A percentile compares a stretch with the other conserved stretches of the same genome.
phyloP scores from a whole-genome alignment of 2,888 invertebrate genomes.

The Ditylenchus weischeri region DNA sequence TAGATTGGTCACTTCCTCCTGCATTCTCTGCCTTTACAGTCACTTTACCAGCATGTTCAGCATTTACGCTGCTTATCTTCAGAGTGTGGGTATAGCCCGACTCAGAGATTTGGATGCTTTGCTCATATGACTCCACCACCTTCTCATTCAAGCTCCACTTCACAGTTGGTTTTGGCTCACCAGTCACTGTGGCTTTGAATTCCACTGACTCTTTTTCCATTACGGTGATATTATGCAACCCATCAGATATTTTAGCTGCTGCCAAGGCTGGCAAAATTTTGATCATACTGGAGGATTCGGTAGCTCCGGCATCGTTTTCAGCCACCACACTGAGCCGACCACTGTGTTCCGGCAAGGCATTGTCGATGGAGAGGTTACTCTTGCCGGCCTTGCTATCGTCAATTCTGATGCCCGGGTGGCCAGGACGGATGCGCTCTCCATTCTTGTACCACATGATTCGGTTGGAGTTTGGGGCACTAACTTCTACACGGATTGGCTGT shows the following conservation, averaged over 20 bases:
- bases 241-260: constrained; percentile 35
- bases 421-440: constrained; percentile 40
- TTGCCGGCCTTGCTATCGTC: constrained; percentile 33
- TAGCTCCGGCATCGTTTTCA: constrained; percentile 45
- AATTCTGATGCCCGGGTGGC: not conserved
- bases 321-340: constrained; percentile 42
- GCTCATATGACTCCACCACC: constrained; percentile 12
- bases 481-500: constrained; percentile 46
- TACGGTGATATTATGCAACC: constrained; percentile 34
- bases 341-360: constrained; percentile 71
- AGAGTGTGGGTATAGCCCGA: constrained; percentile 8
- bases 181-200: constrained; percentile 38
- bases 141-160: constrained; percentile 54
- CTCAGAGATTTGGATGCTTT: constrained; percentile 17
- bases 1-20: constrained; percentile 40
- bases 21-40: constrained; percentile 47
- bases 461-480: constrained; percentile 63
- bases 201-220: constrained; percentile 29
- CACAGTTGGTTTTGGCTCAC: constrained; percentile 52
- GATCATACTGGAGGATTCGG: constrained; percentile 30
- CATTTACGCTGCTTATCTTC: constrained; percentile 35
- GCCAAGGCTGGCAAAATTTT: constrained; percentile 9
- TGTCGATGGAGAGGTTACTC: constrained; percentile 70
- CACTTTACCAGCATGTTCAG: constrained; percentile 41
- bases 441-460: constrained; percentile 69